Base-by-base conservation (phyloP, 2,113 vertebrate species). In the Amblyornis subalaris region DNA sequence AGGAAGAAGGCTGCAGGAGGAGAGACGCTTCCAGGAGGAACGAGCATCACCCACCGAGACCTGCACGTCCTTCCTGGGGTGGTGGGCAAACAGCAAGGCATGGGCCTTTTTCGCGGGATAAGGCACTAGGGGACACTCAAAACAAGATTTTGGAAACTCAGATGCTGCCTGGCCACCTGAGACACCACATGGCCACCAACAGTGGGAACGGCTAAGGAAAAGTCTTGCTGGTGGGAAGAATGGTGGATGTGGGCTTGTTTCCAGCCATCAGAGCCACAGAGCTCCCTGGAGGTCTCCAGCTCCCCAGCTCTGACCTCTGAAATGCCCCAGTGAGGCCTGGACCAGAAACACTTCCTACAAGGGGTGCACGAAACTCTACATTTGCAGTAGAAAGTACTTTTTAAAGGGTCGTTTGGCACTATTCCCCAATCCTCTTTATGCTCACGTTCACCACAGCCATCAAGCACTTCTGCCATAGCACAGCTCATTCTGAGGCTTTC, bases 1-100 rank as follows among this genome's bases (percentile, higher is more conserved):
- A 97, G 97, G 89, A 97, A 95, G 90, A 94, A 95, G 85, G 91
- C 91, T 95, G 91, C 81, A 92, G 81, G 96, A 96, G 83, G 73
- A 87, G 87, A 86, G 86, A 57, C 11, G 47, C 66, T 96, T 88
- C 16, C 93, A 93, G 81, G 54, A 92, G 79, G 48, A 26, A 40
- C 38, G 66, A 91, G 35, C 2, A 24, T 53, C 86, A 80, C 58
- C 25, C 75, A n/a, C 2, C 0, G 1, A 88, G 45, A 71, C 22
- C 33, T 20, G 23, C 6, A 16, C 4, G 2, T 45, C 81, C 79
- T 95, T 73, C 89, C 81, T 48, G 42, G 42, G 75, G 28, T 5
- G 9, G 10, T 5, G 22, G 55, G 61, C 58, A 55, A 71, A 67
- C 14, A 67, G 54, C 70, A 36, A 38, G 88, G n/a, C 44, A 38